A percentile compares a stretch with the other conserved stretches of the same genome.
Evolutionary conservation across 2,888 invertebrate genomes (phyloP).

Genomic region (Brachylomia viminalis): DNA sequence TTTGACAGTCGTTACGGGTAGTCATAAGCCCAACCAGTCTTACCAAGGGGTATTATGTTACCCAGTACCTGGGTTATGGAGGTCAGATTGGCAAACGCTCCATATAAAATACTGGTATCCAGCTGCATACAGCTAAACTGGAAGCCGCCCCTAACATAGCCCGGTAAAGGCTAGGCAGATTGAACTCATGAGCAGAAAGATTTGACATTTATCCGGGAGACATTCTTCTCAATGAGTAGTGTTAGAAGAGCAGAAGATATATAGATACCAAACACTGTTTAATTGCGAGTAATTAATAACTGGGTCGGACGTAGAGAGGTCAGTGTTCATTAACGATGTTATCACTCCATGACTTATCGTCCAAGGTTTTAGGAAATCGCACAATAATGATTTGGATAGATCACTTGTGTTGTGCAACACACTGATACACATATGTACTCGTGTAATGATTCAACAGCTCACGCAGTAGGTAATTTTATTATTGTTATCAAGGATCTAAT

Average conservation of each 20-base stretch:
- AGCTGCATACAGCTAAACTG: no score
- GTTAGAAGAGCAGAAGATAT: slow-evolving; percentile 27
- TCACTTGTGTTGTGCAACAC: slow-evolving; percentile 66
- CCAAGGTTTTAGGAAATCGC: slow-evolving; percentile 83
- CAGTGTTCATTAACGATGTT: slow-evolving; percentile 85
- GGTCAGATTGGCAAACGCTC: no score
- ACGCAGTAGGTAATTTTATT: slow-evolving; percentile 62
- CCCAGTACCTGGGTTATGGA: no score
- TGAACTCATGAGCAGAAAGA: no score
- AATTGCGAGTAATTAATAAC: slow-evolving; percentile 76
- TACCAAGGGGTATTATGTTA: no score
- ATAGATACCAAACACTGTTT: slow-evolving; percentile 37
- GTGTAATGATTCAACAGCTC: slow-evolving; percentile 58
- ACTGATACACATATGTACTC: slow-evolving; percentile 35
- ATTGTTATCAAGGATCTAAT: slow-evolving; percentile 68
- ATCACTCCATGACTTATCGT: slow-evolving; percentile 81
- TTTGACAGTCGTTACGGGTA: no score
- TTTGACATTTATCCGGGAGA: no score
- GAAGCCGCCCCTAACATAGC: no score
- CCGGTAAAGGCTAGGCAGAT: no score
- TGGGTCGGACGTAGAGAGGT: slow-evolving; percentile 87
- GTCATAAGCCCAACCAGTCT: no score
- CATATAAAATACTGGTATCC: no score
- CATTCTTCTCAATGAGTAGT: background rate
- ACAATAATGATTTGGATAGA: slow-evolving; percentile 63